These are phyloP conservation scores for Poeciliopsis paucimaculata DNA, from an alignment of 2,797 vertebrate species.

Conservation along the genomic window DNA sequence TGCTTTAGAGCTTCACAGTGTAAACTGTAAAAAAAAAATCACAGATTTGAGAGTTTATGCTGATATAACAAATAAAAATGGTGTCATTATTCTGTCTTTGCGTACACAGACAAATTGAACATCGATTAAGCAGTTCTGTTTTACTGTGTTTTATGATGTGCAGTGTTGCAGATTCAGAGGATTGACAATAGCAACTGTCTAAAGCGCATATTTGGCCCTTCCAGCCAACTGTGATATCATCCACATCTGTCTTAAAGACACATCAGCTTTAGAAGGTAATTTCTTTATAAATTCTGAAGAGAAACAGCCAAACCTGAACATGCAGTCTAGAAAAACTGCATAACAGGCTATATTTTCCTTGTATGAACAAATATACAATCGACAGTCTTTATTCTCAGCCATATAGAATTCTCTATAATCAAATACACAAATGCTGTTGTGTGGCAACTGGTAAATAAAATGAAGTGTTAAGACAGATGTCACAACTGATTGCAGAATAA, in stretches of 20 bases:
- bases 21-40: neutral
- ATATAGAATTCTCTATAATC: conserved; percentile 7
- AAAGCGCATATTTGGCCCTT: neutral
- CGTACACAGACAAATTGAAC: neutral
- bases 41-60: neutral
- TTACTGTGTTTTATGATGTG: neutral
- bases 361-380: conserved; percentile 21
- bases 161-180: neutral
- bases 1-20: neutral
- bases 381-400: neutral
- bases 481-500: conserved; percentile 19
- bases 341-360: conserved; percentile 1
- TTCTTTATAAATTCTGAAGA: neutral
- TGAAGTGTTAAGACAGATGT: conserved; percentile 16
- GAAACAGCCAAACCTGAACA: neutral
- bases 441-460: conserved; percentile 34
- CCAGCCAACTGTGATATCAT: conserved; percentile 4
- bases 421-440: conserved; percentile 16
- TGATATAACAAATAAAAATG: neutral
- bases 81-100: neutral
- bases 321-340: neutral
- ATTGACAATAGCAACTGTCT: neutral
- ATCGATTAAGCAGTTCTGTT: neutral
- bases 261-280: neutral
- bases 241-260: neutral